phyloP scores from a whole-genome alignment of 1,140 invertebrate genomes.

The Eufriesea mexicana region DNA sequence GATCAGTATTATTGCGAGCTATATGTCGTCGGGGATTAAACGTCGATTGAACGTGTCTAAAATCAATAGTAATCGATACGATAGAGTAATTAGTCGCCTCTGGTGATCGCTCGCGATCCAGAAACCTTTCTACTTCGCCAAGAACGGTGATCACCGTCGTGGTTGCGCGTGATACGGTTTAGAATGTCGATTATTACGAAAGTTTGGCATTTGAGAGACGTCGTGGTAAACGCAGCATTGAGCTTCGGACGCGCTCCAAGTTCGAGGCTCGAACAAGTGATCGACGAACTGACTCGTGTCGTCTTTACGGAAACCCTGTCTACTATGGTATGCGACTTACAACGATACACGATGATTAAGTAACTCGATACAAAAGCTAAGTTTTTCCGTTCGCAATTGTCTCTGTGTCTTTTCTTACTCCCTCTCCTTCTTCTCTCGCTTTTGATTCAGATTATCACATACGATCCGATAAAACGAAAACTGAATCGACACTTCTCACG shows the following conservation, averaged over 20 bases:
- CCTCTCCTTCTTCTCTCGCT: no score
- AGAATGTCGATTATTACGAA: conserved; percentile 39
- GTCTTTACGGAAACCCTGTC: not conserved
- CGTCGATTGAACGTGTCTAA: conserved; percentile 42
- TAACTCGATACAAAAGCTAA: conserved; percentile 37
- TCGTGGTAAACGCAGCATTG: not conserved
- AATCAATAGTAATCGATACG: conserved; percentile 32
- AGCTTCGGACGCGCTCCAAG: not conserved
- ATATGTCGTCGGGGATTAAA: conserved; percentile 24
- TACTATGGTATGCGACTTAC: not conserved
- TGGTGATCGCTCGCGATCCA: conserved; percentile 21
- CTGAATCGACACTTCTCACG: not conserved
- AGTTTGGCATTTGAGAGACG: conserved; percentile 62
- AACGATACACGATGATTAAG: not conserved
- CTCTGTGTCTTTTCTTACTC: no score
- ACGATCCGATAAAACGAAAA: not conserved
- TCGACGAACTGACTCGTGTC: not conserved
- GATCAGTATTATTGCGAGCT: conserved; percentile 62
- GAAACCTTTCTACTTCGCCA: conserved; percentile 48
- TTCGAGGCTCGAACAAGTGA: conserved; percentile 17
- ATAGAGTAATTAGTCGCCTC: conserved; percentile 2
- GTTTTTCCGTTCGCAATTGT: conserved; percentile 10
- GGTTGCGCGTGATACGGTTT: not conserved
- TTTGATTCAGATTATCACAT: conserved; percentile 39
- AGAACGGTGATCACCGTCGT: conserved; percentile 6